Conservation (phyloP, 2,113 vertebrate genomes). For the Bubo bubo region DNA sequence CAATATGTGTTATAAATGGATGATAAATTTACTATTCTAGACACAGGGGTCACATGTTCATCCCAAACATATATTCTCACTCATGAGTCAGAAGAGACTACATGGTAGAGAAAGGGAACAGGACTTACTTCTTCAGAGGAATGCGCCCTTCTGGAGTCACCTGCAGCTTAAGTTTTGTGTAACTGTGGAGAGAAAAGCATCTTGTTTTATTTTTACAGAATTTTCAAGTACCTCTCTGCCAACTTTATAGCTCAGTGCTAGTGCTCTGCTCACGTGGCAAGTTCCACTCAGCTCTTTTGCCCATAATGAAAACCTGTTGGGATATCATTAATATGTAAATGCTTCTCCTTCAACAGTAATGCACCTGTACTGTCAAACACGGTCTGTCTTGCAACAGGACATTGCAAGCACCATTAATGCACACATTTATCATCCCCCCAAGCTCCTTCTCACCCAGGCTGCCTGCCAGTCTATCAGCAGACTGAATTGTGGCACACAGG, state of each 20-base stretch:
- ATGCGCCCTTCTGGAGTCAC: constrained; percentile 93
- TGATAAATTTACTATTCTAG: neutral
- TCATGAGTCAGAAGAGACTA: neutral
- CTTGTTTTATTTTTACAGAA: neutral
- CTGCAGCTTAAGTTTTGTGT: constrained; percentile 92
- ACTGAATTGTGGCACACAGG: neutral
- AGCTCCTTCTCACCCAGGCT: neutral
- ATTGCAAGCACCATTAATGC: neutral
- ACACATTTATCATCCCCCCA: neutral
- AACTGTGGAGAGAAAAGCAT: constrained; percentile 76
- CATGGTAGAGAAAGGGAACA: neutral
- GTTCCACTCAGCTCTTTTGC: neutral
- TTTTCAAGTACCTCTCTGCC: neutral
- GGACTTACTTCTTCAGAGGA: constrained; percentile 95
- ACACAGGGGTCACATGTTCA: neutral
- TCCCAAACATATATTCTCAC: neutral
- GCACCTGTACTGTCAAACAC: neutral
- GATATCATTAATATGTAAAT: neutral
- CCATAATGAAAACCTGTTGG: neutral
- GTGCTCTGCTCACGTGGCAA: neutral
- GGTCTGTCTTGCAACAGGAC: neutral
- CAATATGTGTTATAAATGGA: neutral
- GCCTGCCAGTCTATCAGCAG: neutral
- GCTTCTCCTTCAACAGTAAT: neutral
- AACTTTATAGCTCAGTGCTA: neutral